phyloP scores from a whole-genome alignment of 2,797 vertebrate species.

The Petrocephalus sullivani region DNA sequence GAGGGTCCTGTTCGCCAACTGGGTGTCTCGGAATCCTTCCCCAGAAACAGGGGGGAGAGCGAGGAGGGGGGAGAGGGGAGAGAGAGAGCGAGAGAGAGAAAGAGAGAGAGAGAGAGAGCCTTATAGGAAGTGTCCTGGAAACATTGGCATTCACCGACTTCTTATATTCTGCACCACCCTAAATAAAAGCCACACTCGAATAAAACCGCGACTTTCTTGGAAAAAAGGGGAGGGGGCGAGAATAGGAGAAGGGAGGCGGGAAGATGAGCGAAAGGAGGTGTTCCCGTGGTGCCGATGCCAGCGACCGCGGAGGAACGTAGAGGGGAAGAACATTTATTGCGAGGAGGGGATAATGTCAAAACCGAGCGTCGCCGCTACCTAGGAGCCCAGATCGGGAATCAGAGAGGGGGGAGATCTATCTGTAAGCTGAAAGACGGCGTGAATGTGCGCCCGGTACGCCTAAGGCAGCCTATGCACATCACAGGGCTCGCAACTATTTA shows the following conservation, averaged over 20 bases:
- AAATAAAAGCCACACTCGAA: slow-evolving; percentile 4
- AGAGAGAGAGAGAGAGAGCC: not conserved
- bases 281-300: not conserved
- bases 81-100: not conserved
- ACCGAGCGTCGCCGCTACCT: slow-evolving; percentile 37
- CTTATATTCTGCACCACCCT: slow-evolving; percentile 9
- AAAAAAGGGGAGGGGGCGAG: not conserved
- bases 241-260: not conserved
- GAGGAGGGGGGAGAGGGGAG: not conserved
- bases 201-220: slow-evolving; percentile 17
- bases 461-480: slow-evolving; percentile 42
- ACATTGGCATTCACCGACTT: slow-evolving; percentile 10
- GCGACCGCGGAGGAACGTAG: slow-evolving; percentile 34
- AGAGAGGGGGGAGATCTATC: slow-evolving; percentile 47
- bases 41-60: not conserved
- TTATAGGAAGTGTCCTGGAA: slow-evolving; percentile 4
- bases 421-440: slow-evolving; percentile 32
- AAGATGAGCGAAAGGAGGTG: slow-evolving; percentile 11
- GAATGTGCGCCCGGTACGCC: slow-evolving; percentile 20
- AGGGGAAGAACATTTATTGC: slow-evolving; percentile 31
- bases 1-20: not conserved
- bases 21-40: slow-evolving; percentile 7
- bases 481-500: slow-evolving; percentile 27
- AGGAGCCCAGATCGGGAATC: slow-evolving; percentile 14
- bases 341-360: slow-evolving; percentile 61